phyloP scores from a whole-genome alignment of 1,140 invertebrate species.

The Hycleus phaleratus region DNA sequence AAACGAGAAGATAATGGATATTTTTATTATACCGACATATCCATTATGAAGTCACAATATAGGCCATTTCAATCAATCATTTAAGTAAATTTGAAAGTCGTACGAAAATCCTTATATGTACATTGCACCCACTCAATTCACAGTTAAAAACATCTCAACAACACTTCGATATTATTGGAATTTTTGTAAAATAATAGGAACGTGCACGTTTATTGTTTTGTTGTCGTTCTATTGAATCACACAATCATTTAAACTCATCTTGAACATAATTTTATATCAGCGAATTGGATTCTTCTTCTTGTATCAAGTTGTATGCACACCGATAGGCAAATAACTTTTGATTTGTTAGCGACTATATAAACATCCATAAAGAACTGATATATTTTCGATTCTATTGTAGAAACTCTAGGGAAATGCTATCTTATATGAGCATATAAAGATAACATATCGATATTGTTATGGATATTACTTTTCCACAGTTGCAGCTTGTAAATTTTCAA shows the following conservation, averaged over 20 bases:
- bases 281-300: no score
- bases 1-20: constrained; percentile 32
- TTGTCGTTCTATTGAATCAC: no score
- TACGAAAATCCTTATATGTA: constrained; percentile 11
- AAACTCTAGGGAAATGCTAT: constrained; percentile 11
- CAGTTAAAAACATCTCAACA: no score
- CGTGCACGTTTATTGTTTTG: no score
- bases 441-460: constrained; percentile 30
- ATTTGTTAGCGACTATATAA: constrained; percentile 20
- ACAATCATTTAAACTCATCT: no score
- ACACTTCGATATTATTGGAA: no score
- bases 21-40: constrained; percentile 33
- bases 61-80: constrained; percentile 21
- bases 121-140: constrained; percentile 12
- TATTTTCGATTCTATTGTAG: constrained; percentile 18
- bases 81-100: constrained; percentile 15
- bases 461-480: constrained; percentile 29
- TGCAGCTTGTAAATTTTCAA: constrained; percentile 28
- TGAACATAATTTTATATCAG: no score
- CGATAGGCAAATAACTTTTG: constrained; percentile 20
- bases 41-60: constrained; percentile 29
- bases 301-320: neutral
- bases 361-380: constrained; percentile 14
- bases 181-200: no score
- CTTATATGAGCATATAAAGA: constrained; percentile 18